A percentile compares a stretch with the other conserved stretches of the same genome.
Evolutionary conservation across 2,113 vertebrate genomes (phyloP).

Genomic region (Tenrec ecaudatus): DNA sequence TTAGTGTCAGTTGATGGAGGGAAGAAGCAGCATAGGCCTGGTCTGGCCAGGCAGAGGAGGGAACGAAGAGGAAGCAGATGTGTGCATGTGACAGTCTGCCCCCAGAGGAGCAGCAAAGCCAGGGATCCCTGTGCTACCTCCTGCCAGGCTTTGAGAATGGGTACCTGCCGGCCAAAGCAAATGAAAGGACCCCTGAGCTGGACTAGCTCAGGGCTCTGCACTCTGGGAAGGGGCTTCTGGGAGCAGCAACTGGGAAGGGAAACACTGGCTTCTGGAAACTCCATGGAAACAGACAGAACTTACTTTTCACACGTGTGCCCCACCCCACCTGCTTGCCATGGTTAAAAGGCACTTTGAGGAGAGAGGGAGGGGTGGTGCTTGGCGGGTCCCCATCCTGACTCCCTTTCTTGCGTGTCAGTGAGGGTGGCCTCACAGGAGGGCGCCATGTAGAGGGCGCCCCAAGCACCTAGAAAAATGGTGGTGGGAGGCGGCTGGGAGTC

Average conservation of each 20-base stretch:
- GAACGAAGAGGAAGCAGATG: not conserved
- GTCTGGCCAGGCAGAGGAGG: not conserved
- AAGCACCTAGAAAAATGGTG: not conserved
- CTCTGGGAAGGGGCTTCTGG: not conserved
- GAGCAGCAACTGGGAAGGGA: not conserved
- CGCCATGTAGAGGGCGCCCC: conserved; percentile 28
- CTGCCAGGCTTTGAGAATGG: not conserved
- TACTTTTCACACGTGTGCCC: not conserved
- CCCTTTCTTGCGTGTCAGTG: not conserved
- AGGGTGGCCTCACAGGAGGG: not conserved
- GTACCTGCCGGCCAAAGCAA: not conserved
- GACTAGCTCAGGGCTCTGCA: not conserved
- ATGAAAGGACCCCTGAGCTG: not conserved
- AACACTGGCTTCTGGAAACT: conserved; percentile 51
- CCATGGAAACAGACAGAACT: not conserved
- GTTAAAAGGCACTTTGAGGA: not conserved
- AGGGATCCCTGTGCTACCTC: not conserved
- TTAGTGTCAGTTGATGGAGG: conserved; percentile 30
- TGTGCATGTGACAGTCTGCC: not conserved
- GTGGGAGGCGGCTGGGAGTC: not conserved
- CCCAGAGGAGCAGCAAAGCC: not conserved
- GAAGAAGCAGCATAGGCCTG: not conserved
- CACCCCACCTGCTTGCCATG: not conserved
- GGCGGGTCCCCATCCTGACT: not conserved
- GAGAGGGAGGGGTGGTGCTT: not conserved